These are phyloP conservation scores for Branchipolynoe longqiensis DNA, from an alignment of 2,888 invertebrate species.

Conservation along the genomic window DNA sequence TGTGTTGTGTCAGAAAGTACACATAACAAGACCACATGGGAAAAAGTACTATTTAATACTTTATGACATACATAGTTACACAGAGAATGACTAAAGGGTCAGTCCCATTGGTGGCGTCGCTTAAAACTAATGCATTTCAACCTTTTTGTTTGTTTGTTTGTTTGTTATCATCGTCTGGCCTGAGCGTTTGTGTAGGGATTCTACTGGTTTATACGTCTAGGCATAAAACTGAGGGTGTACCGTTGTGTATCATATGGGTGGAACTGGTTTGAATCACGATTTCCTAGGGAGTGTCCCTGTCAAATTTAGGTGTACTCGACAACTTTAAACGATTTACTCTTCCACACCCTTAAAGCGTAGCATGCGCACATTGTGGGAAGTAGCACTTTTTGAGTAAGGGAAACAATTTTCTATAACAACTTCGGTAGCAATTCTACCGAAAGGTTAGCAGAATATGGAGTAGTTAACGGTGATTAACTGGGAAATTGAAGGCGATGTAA, in stretches of 20 bases:
- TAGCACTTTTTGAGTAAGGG: background rate
- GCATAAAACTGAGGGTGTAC: conserved; percentile 29
- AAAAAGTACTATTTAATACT: no score
- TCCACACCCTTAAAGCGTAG: background rate
- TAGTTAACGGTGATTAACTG: background rate
- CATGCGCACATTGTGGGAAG: background rate
- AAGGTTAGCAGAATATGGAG: no score
- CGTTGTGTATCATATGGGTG: conserved; percentile 43
- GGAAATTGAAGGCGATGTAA: background rate
- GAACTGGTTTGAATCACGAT: conserved; percentile 34
- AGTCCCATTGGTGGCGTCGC: conserved; percentile 40
- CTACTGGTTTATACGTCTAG: conserved; percentile 46
- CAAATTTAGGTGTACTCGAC: conserved; percentile 45
- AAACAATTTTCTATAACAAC: background rate
- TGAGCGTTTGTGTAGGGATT: conserved; percentile 22
- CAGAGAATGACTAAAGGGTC: background rate
- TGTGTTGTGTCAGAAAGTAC: no score
- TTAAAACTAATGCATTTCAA: conserved; percentile 47
- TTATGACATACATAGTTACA: conserved; percentile 21
- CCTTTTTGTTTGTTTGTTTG: no score
- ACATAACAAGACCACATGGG: no score
- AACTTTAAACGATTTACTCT: no score
- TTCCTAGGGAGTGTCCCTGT: conserved; percentile 35
- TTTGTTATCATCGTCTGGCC: conserved; percentile 7
- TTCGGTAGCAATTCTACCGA: no score